A percentile compares a stretch with the other conserved stretches of the same genome.
Conservation (phyloP, 2,797 vertebrate species). For the Rhinoraja longicauda region DNA sequence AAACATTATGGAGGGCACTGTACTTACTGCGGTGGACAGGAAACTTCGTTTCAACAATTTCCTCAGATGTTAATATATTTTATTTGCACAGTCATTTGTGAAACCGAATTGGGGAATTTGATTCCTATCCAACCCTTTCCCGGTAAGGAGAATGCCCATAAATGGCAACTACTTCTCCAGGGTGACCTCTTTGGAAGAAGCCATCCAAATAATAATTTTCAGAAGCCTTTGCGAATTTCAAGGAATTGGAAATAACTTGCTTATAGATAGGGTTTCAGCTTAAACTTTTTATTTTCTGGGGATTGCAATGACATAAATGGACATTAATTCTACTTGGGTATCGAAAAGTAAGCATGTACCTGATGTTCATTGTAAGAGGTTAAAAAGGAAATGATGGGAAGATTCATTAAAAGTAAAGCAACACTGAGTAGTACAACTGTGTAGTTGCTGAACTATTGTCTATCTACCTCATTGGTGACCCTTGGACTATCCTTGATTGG, state of each 20-base stretch:
- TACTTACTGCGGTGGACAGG: not conserved
- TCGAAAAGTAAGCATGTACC: no score
- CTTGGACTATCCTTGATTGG: no score
- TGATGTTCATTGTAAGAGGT: not conserved
- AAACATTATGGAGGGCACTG: no score
- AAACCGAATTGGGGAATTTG: constrained; percentile 18
- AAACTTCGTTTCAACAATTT: constrained; percentile 18
- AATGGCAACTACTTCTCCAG: not conserved
- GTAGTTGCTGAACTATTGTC: no score
- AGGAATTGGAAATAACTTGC: not conserved
- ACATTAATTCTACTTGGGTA: not conserved
- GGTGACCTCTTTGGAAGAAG: not conserved
- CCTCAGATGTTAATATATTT: constrained; percentile 18
- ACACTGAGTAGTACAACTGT: no score
- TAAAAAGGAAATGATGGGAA: not conserved
- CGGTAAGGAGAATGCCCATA: not conserved
- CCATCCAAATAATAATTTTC: not conserved
- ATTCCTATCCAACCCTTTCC: not conserved
- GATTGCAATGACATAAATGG: not conserved
- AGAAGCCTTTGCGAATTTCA: not conserved
- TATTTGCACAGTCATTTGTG: constrained; percentile 18
- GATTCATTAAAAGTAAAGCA: not conserved
- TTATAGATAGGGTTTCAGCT: not conserved
- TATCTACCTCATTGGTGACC: no score
- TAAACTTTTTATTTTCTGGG: not conserved